phyloP scores from a whole-genome alignment of 2,888 invertebrate genomes.

The Dryobota labecula region DNA sequence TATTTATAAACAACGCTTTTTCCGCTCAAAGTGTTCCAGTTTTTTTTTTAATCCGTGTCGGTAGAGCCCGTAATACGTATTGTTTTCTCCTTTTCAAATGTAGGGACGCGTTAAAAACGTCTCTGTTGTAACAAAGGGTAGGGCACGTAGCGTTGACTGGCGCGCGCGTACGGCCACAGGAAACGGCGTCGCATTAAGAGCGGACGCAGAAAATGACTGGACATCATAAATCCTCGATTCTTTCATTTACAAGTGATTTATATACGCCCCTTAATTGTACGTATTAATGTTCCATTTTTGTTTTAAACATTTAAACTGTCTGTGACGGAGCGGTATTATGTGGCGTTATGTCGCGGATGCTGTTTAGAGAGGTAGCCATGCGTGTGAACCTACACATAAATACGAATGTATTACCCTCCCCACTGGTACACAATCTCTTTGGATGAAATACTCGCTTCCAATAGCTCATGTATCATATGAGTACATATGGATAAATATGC shows the following conservation, averaged over 20 bases:
- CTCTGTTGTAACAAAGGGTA: slow-evolving; percentile 75
- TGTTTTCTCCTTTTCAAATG: slow-evolving; percentile 77
- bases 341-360: slow-evolving; percentile 33
- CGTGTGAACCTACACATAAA: slow-evolving; percentile 18
- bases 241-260: slow-evolving; percentile 72
- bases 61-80: slow-evolving; percentile 73
- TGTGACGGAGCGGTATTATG: slow-evolving; percentile 48
- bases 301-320: slow-evolving; percentile 61
- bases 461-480: slow-evolving; percentile 50
- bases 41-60: slow-evolving; percentile 75
- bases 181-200: slow-evolving; percentile 70
- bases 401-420: slow-evolving; percentile 15
- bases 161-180: slow-evolving; percentile 66
- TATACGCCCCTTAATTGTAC: slow-evolving; percentile 66
- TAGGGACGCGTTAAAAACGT: slow-evolving; percentile 79
- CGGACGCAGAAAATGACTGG: slow-evolving; percentile 71
- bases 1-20: slow-evolving; percentile 88
- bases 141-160: slow-evolving; percentile 66
- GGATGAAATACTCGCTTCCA: slow-evolving; percentile 42
- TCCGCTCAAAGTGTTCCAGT: slow-evolving; percentile 82
- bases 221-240: slow-evolving; percentile 73
- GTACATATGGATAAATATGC: slow-evolving; percentile 62
- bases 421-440: slow-evolving; percentile 4
- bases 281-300: slow-evolving; percentile 63
- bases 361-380: slow-evolving; percentile 26